Evolutionary conservation across 2,888 invertebrate species (phyloP), one percentile per base, ranked within the genome.

Genomic region (Drosophila pegasa): DNA sequence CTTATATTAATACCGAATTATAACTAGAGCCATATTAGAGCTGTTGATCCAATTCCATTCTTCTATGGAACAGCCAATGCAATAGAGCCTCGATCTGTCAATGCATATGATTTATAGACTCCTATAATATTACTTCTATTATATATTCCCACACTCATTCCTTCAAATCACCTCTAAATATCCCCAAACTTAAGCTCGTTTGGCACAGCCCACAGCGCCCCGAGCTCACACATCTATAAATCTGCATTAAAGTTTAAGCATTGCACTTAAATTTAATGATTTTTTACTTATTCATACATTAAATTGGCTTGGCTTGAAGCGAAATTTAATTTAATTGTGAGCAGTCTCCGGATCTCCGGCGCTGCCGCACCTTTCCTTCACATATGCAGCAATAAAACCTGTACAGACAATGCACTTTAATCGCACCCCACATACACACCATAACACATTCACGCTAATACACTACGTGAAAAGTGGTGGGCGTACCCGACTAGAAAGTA

Each of bases 321-420:
- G 16, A 65, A 70, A 71, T 71, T 54, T 57, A 64, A 63, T 72
- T 59, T 33, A 62, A 63, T 47, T 50, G 60, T 55, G 59, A 43
- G 40, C 38, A 38, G 37, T 27, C 40, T 38, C 43, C 38, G 48
- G 25, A 16, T 10, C 43, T 43, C 9, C 25, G 18, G 31, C 18
- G 14, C 10, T 27, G 9, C 20, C 18, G 16, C 14, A 10, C 7
- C 16, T 10, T 14, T 12, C 16, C 8, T 20, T 18, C 41, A 27
- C 16, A 33, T 29, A 22, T 64, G 35, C 22, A 45, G 59, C 68
- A 56, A 20, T 63, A 66, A 57, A 74, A 87, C 68, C 78, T 76
- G 73, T 65, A 78, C 72, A 80, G 74, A 74, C 85, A 84, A 84
- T 80, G 78, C 73, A 60, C 68, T 79, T 87, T 79, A 75, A 87